phyloP scores from a whole-genome alignment of 92 coral and sea anemone species.

The Meandrina meandrites region DNA sequence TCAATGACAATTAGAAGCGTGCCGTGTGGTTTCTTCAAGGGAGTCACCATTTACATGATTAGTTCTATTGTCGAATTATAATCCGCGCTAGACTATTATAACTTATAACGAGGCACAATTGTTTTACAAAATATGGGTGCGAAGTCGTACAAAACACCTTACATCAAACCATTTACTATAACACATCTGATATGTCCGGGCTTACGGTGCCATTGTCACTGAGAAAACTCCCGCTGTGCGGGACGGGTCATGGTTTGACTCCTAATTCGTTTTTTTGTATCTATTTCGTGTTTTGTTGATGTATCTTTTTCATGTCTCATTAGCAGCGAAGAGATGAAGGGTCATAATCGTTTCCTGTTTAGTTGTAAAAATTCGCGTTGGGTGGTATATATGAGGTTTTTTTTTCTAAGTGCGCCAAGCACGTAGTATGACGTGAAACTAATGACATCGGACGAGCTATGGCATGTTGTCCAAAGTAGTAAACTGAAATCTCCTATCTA shows the following conservation, averaged over 20 bases:
- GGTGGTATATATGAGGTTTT: neutral
- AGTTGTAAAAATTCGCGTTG: neutral
- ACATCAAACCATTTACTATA: too few species aligned
- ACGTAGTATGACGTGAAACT: neutral
- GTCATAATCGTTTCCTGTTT: constrained; percentile 8
- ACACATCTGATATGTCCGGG: neutral
- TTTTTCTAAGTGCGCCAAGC: neutral
- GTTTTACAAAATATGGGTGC: neutral
- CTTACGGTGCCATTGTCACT: neutral
- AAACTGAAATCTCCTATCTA: neutral
- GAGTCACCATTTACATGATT: neutral
- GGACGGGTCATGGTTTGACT: neutral
- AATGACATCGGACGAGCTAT: neutral
- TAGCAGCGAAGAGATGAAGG: neutral
- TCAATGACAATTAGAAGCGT: neutral
- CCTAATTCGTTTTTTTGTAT: constrained; percentile 6
- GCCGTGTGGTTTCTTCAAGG: neutral
- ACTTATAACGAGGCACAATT: neutral
- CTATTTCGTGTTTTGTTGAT: neutral
- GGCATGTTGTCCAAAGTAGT: neutral
- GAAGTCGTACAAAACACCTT: too few species aligned
- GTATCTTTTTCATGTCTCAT: constrained; percentile 10
- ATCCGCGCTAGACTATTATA: neutral
- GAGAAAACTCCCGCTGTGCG: neutral
- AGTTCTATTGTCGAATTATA: neutral